Percentiles rank a stretch among this genome's conserved stretches.
These are phyloP conservation scores for Eupithecia exiguata DNA, from an alignment of 2,888 invertebrate species.

Conservation along the genomic window DNA sequence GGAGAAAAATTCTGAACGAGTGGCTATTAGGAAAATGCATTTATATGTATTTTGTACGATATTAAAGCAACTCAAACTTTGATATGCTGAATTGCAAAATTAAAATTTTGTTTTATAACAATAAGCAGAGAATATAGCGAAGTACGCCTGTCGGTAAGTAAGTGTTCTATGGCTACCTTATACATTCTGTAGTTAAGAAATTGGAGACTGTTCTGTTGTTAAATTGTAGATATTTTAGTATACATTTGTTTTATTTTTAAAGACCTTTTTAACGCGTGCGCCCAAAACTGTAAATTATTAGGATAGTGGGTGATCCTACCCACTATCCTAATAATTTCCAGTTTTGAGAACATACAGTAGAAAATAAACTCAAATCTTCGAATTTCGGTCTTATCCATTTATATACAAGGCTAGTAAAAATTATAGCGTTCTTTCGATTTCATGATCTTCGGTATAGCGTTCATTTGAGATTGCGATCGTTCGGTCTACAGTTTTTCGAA, in stretches of 20 bases:
- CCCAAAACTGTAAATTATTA: no score
- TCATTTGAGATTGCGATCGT: no score
- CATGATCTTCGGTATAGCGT: no score
- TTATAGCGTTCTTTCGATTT: no score
- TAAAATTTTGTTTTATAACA: neutral
- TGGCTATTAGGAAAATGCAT: neutral
- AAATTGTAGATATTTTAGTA: conserved; percentile 53
- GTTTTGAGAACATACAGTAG: neutral
- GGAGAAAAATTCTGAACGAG: neutral
- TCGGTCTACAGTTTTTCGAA: no score
- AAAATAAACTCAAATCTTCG: no score
- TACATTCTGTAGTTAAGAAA: conserved; percentile 26
- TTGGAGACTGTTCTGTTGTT: conserved; percentile 62
- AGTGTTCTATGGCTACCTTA: conserved; percentile 1
- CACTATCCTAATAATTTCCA: neutral
- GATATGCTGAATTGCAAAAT: neutral
- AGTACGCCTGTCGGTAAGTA: neutral
- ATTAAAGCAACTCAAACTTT: neutral
- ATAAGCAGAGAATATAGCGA: neutral
- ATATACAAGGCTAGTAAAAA: no score
- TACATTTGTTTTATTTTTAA: neutral
- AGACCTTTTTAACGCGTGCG: neutral
- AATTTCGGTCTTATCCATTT: no score
- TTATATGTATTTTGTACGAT: neutral
- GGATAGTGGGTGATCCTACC: no score